These are phyloP conservation scores for Tetramorium simillimum DNA, from an alignment of 1,140 invertebrate species.

Conservation along the genomic window DNA sequence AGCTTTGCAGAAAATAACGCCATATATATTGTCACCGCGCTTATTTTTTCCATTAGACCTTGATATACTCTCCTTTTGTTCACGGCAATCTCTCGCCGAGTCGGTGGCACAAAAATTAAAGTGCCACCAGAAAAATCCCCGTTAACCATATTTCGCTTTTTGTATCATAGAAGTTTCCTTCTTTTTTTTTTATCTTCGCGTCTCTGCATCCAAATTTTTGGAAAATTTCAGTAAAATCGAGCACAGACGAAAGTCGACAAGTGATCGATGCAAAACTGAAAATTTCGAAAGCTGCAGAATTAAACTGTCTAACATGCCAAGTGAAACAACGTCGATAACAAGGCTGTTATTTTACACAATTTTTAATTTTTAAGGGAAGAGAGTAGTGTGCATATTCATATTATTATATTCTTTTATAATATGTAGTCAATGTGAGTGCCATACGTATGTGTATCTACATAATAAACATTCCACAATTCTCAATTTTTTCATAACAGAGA, in stretches of 20 bases:
- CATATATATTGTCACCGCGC: slow-evolving; percentile 8
- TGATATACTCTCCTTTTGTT: slow-evolving; percentile 43
- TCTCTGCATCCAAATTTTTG: background rate
- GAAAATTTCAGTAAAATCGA: slow-evolving; percentile 9
- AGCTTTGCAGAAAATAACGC: slow-evolving; percentile 44
- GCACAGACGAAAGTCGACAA: background rate
- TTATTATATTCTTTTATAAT: slow-evolving; percentile 4
- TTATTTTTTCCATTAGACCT: slow-evolving; percentile 49
- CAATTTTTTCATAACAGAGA: background rate
- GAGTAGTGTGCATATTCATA: background rate
- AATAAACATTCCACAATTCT: too few relatives aligned
- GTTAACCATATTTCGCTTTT: background rate
- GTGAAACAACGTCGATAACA: background rate
- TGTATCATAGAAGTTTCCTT: background rate
- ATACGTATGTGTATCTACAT: too few relatives aligned
- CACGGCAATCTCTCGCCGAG: slow-evolving; percentile 18
- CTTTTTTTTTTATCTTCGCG: slow-evolving; percentile 20
- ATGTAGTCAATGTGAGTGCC: background rate
- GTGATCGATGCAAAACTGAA: slow-evolving; percentile 9
- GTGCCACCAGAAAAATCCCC: slow-evolving; percentile 11
- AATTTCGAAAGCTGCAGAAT: background rate
- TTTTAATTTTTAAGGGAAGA: background rate
- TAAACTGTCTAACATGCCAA: slow-evolving; percentile 22
- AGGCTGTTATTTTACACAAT: background rate
- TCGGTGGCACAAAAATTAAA: slow-evolving; percentile 23